These are phyloP conservation scores for Falcunculus frontatus DNA, from an alignment of 2,113 vertebrate species.

Conservation along the genomic window DNA sequence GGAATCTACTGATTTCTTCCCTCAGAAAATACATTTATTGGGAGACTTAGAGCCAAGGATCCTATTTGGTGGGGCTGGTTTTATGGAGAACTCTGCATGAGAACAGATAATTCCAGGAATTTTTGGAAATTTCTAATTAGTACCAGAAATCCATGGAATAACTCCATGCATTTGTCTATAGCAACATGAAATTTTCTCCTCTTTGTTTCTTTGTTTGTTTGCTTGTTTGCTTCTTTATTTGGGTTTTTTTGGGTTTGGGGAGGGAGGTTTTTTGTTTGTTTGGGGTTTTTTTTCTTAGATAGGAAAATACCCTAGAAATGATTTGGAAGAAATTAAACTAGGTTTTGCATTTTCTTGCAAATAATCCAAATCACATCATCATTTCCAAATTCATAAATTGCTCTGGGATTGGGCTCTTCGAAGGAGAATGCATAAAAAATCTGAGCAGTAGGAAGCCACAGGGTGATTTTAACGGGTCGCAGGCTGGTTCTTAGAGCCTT, in stretches of 20 bases:
- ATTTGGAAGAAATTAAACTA: background rate
- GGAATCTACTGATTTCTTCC: background rate
- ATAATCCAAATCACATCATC: background rate
- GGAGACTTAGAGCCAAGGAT: background rate
- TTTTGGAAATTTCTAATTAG: background rate
- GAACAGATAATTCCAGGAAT: background rate
- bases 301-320: rapidly evolving
- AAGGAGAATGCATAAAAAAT: background rate
- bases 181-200: background rate
- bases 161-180: background rate
- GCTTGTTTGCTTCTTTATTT: background rate
- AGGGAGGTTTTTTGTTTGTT: background rate
- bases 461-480: background rate
- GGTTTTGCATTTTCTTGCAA: background rate
- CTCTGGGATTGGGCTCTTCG: background rate
- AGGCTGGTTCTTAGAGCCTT: background rate
- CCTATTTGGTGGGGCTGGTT: background rate
- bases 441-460: background rate
- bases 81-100: background rate
- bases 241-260: background rate
- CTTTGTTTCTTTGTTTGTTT: background rate
- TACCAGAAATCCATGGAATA: background rate
- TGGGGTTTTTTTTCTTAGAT: background rate
- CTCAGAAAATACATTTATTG: background rate
- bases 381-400: background rate